Evolutionary conservation across 2,888 invertebrate species (phyloP), one percentile per base, ranked within the genome.

Genomic region (Andricus curvator): DNA sequence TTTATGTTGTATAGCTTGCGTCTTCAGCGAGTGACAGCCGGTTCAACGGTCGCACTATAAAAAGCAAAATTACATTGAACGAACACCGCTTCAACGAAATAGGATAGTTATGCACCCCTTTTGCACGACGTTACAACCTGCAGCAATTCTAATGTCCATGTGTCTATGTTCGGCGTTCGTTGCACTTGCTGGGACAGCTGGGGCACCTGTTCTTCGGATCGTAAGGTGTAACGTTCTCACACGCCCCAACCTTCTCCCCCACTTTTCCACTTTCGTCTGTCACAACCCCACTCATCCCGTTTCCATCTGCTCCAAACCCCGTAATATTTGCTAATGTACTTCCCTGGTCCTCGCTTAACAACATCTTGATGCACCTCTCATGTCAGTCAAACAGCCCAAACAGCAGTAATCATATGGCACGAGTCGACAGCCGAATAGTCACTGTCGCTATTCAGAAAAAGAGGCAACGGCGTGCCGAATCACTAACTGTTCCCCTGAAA

Each of bases 31-130:
- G 33, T 65, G 60, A 44, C 82, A 83, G 82, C 81, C 84, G 89
- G 88, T 88, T 89, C 89, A 90, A 90, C 90, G 89, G 90, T 89
- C 88, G 86, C 67, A 51, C 78, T 81, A 80, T 87, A 88, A 87
- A 86, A 87, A 89, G 80, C 82, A 60, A 80, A 80, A 81, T 84
- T 81, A 83, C 79, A 81, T 81, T 81, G 51, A 66, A 77, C 41
- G 66, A 15, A 68, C 77, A 81, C 80, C 80, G 84, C 83, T 86
- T 85, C 84, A 84, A 84, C 85, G 85, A 86, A 88, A 90, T 90
- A 90, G 90, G 88, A 90, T 90, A 90, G 90, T 90, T 90, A 90
- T 90, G 90, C 90, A 91, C 91, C 91, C 91, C 86, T 89, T 33
- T 86, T 81, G 78, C 83, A 76, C 79, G 79, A 80, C 77, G 25